These are phyloP conservation scores for Sebastiscus albofasciatus DNA, from an alignment of 2,797 vertebrate genomes.

Conservation along the genomic window DNA sequence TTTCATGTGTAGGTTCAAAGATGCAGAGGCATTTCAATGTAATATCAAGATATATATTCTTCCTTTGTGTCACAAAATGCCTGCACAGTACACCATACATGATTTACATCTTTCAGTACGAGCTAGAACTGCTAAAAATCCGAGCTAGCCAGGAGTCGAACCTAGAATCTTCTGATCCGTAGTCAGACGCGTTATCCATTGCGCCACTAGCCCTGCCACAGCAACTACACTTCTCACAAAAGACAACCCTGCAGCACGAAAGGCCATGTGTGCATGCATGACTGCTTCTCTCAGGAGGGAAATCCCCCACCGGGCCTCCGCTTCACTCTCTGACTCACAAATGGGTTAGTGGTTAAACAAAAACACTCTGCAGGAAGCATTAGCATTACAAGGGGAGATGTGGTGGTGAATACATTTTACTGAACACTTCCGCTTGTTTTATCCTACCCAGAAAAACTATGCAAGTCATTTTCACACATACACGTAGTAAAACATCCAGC, in stretches of 20 bases:
- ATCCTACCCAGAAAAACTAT: neutral
- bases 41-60: neutral
- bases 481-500: neutral
- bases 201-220: constrained; percentile 56
- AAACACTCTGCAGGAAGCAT: constrained; percentile 2
- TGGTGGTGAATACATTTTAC: neutral
- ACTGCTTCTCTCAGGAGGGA: neutral
- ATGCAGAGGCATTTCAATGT: neutral
- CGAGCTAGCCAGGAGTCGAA: constrained; percentile 75
- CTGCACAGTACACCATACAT: neutral
- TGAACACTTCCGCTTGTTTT: neutral
- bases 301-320: neutral
- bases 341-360: neutral
- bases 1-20: neutral
- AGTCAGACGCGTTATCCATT: constrained; percentile 76
- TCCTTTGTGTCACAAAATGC: neutral
- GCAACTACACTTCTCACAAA: accelerated
- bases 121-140: neutral
- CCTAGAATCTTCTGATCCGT: constrained; percentile 76
- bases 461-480: neutral
- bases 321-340: constrained; percentile 1
- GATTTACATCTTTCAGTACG: neutral
- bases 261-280: neutral
- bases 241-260: neutral
- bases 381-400: constrained; percentile 14